Evolutionary conservation across 2,888 invertebrate genomes (phyloP).

Genomic region (Acrocyrtus sp.): DNA sequence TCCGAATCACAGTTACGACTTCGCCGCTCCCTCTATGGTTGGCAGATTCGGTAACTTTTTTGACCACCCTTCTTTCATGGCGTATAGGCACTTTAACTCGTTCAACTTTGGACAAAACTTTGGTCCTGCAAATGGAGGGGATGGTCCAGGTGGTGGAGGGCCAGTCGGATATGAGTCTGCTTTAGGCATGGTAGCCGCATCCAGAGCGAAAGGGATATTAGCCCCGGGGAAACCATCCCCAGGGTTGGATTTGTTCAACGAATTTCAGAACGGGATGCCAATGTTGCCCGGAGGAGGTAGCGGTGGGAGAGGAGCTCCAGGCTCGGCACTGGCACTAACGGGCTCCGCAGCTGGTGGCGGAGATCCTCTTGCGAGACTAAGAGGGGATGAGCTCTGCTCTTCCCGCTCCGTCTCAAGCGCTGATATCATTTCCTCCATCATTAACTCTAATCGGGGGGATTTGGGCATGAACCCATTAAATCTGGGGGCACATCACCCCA

Average conservation of each 20-base stretch:
- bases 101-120: conserved; percentile 58
- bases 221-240: conserved; percentile 56
- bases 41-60: conserved; percentile 60
- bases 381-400: conserved; percentile 57
- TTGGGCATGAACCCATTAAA: conserved; percentile 58
- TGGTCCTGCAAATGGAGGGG: conserved; percentile 32
- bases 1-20: conserved; percentile 58
- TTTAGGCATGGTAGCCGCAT: conserved; percentile 38
- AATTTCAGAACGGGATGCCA: conserved; percentile 58
- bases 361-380: conserved; percentile 50
- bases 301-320: conserved; percentile 20
- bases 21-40: conserved; percentile 57
- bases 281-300: conserved; percentile 38
- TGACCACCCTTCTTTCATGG: conserved; percentile 62
- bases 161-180: conserved; percentile 57
- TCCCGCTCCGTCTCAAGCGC: conserved; percentile 58
- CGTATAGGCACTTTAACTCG: conserved; percentile 62
- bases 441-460: conserved; percentile 60
- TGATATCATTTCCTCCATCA: conserved; percentile 61
- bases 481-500: conserved; percentile 55
- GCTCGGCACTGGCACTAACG: too few relatives aligned
- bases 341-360: too few relatives aligned
- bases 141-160: conserved; percentile 24
- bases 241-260: conserved; percentile 59
- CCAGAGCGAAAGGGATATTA: conserved; percentile 44